Conservation (phyloP, 2,113 vertebrate species). For the Hepsetus odoe region DNA sequence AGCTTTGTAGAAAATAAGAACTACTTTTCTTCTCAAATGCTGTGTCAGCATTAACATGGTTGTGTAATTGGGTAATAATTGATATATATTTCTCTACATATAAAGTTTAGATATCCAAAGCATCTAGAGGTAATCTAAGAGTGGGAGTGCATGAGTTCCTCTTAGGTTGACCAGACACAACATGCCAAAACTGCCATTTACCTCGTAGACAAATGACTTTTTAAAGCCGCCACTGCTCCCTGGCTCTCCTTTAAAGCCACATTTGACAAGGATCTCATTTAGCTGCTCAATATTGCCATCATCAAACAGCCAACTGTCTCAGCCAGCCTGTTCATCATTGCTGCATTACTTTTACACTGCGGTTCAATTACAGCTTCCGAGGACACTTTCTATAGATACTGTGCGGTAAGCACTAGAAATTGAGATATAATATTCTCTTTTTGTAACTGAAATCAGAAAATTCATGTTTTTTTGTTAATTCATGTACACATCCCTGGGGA, state of each 20-base stretch:
- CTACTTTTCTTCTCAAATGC: background rate
- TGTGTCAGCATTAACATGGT: conserved; percentile 4
- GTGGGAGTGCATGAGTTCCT: conserved; percentile 25
- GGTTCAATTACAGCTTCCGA: conserved; percentile 63
- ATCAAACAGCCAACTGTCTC: conserved; percentile 82
- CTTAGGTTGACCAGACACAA: conserved; percentile 62
- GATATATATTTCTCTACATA: conserved; percentile 17
- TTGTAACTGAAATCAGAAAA: conserved; percentile 11
- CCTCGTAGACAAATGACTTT: conserved; percentile 81
- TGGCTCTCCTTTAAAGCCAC: conserved; percentile 79
- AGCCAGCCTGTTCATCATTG: conserved; percentile 78
- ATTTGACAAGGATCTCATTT: conserved; percentile 83
- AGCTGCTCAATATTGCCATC: conserved; percentile 78
- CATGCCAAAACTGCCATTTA: conserved; percentile 77
- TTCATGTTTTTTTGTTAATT: background rate
- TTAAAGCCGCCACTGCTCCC: conserved; percentile 68
- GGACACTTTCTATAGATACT: conserved; percentile 8
- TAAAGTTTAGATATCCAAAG: conserved; percentile 21
- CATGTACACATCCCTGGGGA: background rate
- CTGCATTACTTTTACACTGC: conserved; percentile 69
- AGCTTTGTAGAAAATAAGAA: background rate
- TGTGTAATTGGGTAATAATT: conserved; percentile 3
- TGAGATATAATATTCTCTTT: background rate
- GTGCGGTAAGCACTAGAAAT: background rate
- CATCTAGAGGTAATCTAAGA: conserved; percentile 34